Percentiles rank a stretch among this genome's conserved stretches.
These are phyloP conservation scores for Pterocles gutturalis DNA, from an alignment of 2,113 vertebrate genomes.

Conservation along the genomic window DNA sequence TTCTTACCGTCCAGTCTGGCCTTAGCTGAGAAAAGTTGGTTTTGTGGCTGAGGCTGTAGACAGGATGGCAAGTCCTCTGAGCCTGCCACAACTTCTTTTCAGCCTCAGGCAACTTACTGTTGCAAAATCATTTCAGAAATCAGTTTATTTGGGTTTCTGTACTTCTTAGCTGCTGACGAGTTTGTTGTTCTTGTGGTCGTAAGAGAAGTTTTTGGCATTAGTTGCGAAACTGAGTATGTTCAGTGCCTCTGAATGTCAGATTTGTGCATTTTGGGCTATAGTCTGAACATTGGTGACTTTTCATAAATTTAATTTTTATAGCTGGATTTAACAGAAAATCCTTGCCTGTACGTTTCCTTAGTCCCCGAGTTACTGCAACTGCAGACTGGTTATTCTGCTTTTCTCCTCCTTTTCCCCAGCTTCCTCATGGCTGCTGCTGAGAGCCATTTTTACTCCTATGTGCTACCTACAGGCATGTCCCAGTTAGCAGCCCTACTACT, in stretches of 20 bases:
- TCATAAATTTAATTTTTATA: background rate
- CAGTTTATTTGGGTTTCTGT: background rate
- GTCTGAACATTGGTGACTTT: background rate
- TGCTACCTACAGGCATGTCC: background rate
- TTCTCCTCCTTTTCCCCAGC: background rate
- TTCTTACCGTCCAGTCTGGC: background rate
- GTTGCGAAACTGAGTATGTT: background rate
- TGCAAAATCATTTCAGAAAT: background rate
- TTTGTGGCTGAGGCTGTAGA: background rate
- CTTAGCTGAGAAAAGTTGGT: background rate
- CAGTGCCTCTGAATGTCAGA: background rate
- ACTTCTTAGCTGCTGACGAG: background rate
- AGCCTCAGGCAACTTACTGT: background rate
- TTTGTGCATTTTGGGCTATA: background rate
- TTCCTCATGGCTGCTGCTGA: background rate
- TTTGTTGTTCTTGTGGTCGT: background rate
- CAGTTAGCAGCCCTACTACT: background rate
- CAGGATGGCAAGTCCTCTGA: fast-evolving
- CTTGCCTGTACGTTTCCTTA: background rate
- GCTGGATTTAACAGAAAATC: background rate
- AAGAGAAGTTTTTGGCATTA: background rate
- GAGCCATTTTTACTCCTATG: background rate
- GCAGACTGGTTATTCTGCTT: background rate
- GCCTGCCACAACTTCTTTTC: background rate
- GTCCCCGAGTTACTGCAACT: background rate